Evolutionary conservation across 2,888 invertebrate genomes (phyloP), one percentile per base, ranked within the genome.

Genomic region (Bugula neritina): DNA sequence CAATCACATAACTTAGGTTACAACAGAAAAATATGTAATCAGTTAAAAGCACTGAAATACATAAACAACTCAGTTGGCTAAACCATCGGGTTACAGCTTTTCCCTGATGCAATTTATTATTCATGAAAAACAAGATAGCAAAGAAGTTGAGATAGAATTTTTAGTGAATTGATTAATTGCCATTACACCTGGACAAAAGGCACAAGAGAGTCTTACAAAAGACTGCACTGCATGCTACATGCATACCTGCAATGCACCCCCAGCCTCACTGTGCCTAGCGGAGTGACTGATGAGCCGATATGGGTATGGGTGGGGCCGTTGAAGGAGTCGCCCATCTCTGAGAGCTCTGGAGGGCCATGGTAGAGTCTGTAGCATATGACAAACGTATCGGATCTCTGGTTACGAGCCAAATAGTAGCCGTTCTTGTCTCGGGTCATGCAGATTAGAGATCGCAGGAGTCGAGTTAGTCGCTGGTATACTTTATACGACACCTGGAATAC

Each of bases 401-500:
- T 87, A 73, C 93, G 87, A n/a, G 94, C 93, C 75, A 96, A 86
- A 85, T 93, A 92, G 81, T 96, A 97, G 23, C 94, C 94, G 3
- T 96, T 96, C 57, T 93, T 93, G 74, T 92, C 91, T 82, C 97
- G 89, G 35, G 94, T 92, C 55, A 94, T 90, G 43, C 92, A 91
- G 69, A 96, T 87, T 71, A 96, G 87, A 0, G 95, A 94, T 83
- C 95, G 95, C 1, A 97, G 86, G 83, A 97, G 88, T 72, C 92
- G 89, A 74, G 93, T 91, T 93, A 97, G 93, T 76, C 94, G 89
- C 84, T 93, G 94, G 84, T 97, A 96, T 0, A 95, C 81, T 1
- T 79, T 79, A 75, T 81, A 79, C 21, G 81, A 79, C 1, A 82
- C 78, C 63, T 78, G 76, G 10, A 77, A 78, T 72, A 76, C 75